Conservation (phyloP, 2,797 vertebrate genomes). For the Catamblyrhynchus diadema region DNA sequence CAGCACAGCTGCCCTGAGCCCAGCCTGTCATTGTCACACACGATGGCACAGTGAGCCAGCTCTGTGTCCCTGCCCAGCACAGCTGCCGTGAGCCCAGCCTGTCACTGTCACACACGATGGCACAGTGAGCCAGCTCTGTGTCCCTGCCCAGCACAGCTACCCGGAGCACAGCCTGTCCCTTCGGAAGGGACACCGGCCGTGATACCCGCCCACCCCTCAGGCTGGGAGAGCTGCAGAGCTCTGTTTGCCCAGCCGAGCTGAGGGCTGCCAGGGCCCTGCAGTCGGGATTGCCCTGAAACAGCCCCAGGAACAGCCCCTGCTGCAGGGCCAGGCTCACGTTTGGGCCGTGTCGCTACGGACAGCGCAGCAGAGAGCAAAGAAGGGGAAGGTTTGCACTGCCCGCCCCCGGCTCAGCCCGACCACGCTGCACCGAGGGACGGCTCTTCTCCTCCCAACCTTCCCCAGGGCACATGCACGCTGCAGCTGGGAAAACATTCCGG, state of each 20-base stretch:
- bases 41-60: too few relatives aligned
- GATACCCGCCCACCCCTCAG: accelerated
- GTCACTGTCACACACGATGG: too few relatives aligned
- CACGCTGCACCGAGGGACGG: accelerated
- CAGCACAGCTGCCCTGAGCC: too few relatives aligned
- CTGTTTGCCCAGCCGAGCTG: neutral
- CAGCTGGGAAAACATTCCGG: accelerated
- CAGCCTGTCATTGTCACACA: too few relatives aligned
- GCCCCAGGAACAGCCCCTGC: neutral
- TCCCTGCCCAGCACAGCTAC: neutral
- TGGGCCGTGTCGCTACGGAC: neutral
- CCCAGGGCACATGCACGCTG: accelerated
- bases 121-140: accelerated
- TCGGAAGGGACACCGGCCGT: neutral
- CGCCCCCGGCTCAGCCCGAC: accelerated
- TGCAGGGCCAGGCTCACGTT: accelerated
- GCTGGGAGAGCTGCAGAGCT: accelerated
- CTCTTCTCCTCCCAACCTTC: neutral
- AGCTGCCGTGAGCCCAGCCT: too few relatives aligned
- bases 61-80: too few relatives aligned
- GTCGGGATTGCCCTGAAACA: neutral
- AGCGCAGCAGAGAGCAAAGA: neutral
- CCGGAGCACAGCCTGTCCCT: too few relatives aligned
- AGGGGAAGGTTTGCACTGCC: neutral
- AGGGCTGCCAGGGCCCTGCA: accelerated